Conservation (phyloP, 92 coral and sea anemone genomes). For the Bergia sp. region DNA sequence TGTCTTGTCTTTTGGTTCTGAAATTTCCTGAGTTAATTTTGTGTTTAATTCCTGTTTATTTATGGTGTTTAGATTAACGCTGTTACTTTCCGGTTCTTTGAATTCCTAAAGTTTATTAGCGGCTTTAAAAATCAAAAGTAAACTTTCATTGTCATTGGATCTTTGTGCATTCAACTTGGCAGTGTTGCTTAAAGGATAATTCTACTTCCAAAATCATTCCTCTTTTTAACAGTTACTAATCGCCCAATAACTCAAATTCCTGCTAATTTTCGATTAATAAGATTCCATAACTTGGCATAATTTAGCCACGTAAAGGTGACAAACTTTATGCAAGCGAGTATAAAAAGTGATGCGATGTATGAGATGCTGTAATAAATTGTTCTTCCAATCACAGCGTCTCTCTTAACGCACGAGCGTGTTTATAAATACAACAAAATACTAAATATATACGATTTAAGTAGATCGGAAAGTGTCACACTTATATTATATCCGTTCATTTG, state of each 20-base stretch:
- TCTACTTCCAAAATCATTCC: not conserved
- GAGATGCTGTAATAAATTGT: not conserved
- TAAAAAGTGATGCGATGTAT: conserved; percentile 1
- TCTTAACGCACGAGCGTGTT: not conserved
- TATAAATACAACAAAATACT: not conserved
- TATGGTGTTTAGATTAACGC: conserved; percentile 3
- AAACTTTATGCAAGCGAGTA: not conserved
- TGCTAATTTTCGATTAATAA: not conserved
- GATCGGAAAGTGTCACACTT: conserved; percentile 19
- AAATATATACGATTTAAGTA: conserved; percentile 4
- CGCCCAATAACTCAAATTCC: not conserved
- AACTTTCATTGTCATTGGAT: not conserved
- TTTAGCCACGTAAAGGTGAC: not conserved
- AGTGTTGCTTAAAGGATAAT: not conserved
- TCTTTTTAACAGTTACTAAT: conserved; percentile 1
- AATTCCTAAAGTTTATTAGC: not conserved
- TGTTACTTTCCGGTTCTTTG: not conserved
- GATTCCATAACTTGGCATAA: not conserved
- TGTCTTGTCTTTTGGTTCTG: not conserved
- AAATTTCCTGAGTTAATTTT: not conserved
- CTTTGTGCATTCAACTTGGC: not conserved
- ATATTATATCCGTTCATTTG: not conserved
- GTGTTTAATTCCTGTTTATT: conserved; percentile 18
- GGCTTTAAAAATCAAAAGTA: not conserved
- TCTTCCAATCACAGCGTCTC: not conserved